phyloP scores from a whole-genome alignment of 1,140 invertebrate species.

The Trichonephila clavipes region DNA sequence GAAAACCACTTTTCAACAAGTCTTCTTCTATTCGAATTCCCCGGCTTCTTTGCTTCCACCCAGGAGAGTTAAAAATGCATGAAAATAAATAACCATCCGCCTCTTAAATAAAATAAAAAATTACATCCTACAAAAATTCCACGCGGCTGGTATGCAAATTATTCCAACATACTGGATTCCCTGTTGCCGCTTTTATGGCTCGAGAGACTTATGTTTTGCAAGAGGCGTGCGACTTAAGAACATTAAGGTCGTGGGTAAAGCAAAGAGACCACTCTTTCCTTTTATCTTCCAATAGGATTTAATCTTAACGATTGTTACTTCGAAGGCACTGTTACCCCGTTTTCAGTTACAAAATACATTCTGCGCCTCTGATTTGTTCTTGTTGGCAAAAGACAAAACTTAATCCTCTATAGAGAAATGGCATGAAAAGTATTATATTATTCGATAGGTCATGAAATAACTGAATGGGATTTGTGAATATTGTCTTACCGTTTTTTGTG shows the following conservation, averaged over 20 bases:
- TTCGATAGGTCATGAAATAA: neutral
- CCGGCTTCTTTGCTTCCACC: neutral
- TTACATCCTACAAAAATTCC: neutral
- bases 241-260: slow-evolving; percentile 15
- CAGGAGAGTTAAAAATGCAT: neutral
- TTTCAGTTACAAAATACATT: slow-evolving; percentile 35
- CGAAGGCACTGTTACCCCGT: neutral
- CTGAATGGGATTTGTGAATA: slow-evolving; percentile 9
- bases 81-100: slow-evolving; percentile 4
- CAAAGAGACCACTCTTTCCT: neutral
- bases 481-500: neutral
- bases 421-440: neutral
- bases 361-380: neutral
- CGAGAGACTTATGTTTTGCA: neutral
- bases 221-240: slow-evolving; percentile 1
- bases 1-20: neutral
- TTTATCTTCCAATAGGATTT: slow-evolving; percentile 42
- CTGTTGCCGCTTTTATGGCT: neutral
- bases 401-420: neutral
- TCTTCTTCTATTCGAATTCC: neutral
- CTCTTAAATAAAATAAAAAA: neutral
- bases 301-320: slow-evolving; percentile 5
- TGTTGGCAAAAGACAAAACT: neutral
- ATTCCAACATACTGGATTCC: neutral
- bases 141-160: slow-evolving; percentile 11